Conservation (phyloP, 2,113 vertebrate species). For the Phalacrocorax pelagicus region DNA sequence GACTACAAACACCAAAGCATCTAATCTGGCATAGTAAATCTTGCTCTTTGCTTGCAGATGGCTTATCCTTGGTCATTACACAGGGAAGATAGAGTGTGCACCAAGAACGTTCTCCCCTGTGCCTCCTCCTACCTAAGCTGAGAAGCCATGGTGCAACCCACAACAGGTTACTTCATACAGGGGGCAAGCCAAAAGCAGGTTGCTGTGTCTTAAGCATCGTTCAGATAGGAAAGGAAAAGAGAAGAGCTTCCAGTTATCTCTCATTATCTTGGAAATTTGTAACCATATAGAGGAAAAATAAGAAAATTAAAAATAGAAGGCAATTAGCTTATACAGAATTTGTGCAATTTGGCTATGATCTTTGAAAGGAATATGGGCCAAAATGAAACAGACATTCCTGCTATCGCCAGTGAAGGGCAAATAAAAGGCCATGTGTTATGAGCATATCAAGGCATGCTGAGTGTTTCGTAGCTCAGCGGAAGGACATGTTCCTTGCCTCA, state of each 20-base stretch:
- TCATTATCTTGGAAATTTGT: neutral
- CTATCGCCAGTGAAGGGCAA: neutral
- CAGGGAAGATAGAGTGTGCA: neutral
- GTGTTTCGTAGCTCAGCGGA: neutral
- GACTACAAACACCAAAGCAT: neutral
- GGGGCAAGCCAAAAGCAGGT: neutral
- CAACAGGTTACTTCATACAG: neutral
- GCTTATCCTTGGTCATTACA: neutral
- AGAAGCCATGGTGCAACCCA: neutral
- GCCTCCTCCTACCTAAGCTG: neutral
- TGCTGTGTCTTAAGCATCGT: neutral
- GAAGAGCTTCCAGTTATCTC: neutral
- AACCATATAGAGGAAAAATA: neutral
- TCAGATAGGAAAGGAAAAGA: neutral
- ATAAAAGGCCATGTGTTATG: neutral
- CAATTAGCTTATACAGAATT: neutral
- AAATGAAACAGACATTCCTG: neutral
- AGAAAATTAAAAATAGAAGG: neutral
- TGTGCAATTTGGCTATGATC: neutral
- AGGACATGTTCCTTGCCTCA: neutral
- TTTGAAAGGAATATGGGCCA: accelerated
- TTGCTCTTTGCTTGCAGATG: neutral
- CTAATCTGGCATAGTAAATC: neutral
- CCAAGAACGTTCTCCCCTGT: neutral
- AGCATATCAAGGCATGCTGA: neutral